Conservation (phyloP, 2,113 vertebrate species). For the Erythrocercus mccallii region DNA sequence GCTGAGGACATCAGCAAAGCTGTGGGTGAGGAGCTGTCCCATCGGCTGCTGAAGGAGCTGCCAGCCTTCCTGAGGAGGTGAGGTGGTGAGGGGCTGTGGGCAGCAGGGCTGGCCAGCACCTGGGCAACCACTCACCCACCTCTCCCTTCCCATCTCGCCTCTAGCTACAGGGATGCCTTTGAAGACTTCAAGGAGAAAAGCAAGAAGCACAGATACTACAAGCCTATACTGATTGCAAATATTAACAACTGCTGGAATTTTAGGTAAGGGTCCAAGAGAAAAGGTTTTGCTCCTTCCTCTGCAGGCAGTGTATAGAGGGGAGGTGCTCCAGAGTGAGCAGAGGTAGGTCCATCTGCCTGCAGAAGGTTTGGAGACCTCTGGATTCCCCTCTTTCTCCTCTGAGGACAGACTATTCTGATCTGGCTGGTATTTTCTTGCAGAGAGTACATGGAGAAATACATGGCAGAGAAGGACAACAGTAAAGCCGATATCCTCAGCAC, state of each 20-base stretch:
- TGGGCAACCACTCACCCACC: fast-evolving
- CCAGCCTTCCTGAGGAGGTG: constrained; percentile 78
- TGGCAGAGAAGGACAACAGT: background rate
- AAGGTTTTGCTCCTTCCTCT: background rate
- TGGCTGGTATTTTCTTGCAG: constrained; percentile 56
- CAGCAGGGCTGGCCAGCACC: background rate
- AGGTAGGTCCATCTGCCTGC: background rate
- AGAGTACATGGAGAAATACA: constrained; percentile 35
- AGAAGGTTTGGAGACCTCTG: background rate
- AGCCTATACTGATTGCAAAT: constrained; percentile 77
- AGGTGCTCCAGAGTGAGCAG: background rate
- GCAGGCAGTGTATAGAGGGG: background rate
- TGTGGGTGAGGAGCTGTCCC: constrained; percentile 9
- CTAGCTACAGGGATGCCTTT: constrained; percentile 80
- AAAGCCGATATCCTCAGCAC: constrained; percentile 40
- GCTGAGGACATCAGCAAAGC: constrained; percentile 60
- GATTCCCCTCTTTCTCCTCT: background rate
- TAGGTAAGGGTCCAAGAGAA: constrained; percentile 69
- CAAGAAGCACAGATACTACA: constrained; percentile 64
- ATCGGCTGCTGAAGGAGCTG: constrained; percentile 70
- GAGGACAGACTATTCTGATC: background rate
- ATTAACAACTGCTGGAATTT: constrained; percentile 82
- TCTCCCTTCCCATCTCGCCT: background rate
- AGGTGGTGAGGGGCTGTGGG: background rate
- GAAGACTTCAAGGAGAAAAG: constrained; percentile 75